phyloP scores from a whole-genome alignment of 2,797 vertebrate genomes.

The Cuculus canorus region DNA sequence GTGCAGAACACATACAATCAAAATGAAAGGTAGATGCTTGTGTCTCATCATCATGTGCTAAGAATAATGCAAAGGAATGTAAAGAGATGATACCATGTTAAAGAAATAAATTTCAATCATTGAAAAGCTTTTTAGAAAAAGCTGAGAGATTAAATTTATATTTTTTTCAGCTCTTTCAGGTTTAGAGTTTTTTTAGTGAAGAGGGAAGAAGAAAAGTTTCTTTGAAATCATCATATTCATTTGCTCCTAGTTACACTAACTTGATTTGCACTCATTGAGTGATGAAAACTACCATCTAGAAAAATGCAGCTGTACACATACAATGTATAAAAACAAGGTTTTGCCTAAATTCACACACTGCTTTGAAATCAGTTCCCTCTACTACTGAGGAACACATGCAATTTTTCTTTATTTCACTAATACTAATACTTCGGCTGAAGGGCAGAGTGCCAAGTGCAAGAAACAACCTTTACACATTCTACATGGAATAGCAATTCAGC shows the following conservation, averaged over 20 bases:
- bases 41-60: neutral
- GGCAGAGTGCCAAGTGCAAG: neutral
- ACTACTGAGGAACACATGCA: neutral
- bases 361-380: neutral
- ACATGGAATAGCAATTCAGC: neutral
- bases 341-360: neutral
- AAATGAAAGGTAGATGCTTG: neutral
- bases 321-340: accelerated
- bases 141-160: neutral
- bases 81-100: neutral
- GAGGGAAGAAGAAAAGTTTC: neutral
- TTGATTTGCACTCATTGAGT: neutral
- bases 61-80: neutral
- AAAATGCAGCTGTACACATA: neutral
- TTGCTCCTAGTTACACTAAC: neutral
- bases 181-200: neutral
- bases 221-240: neutral
- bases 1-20: neutral
- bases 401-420: neutral
- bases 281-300: neutral
- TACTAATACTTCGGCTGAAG: neutral
- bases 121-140: neutral
- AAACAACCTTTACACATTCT: neutral
- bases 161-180: neutral
- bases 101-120: neutral